These are phyloP conservation scores for Axea sp. DNA, from an alignment of 2,888 invertebrate genomes.

Conservation along the genomic window DNA sequence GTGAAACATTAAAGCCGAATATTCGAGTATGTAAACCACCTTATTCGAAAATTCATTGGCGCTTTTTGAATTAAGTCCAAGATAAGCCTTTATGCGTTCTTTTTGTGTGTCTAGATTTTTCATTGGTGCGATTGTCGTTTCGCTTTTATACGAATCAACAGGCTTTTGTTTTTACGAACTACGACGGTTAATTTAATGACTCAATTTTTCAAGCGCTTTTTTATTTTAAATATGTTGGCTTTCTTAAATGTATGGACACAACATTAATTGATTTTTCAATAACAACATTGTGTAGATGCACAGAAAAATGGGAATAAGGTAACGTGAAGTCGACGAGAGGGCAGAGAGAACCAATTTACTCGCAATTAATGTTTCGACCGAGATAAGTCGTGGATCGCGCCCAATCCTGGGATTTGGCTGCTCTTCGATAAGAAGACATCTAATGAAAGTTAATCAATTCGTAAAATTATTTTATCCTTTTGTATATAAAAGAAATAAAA, in stretches of 20 bases:
- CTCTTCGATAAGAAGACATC: conserved; percentile 48
- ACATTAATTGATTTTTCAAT: conserved; percentile 42
- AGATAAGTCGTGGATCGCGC: conserved; percentile 53
- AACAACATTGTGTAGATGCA: conserved; percentile 31
- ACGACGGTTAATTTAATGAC: conserved; percentile 31
- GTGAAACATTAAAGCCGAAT: conserved; percentile 61
- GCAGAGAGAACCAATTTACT: conserved; percentile 53
- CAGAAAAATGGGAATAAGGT: conserved; percentile 7
- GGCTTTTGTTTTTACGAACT: conserved; percentile 38
- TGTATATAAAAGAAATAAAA: too few species aligned
- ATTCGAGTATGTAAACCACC: conserved; percentile 56
- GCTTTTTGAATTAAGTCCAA: conserved; percentile 58
- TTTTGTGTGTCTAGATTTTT: conserved; percentile 43
- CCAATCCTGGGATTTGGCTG: too few species aligned
- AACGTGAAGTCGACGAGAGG: conserved; percentile 39
- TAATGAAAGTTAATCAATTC: conserved; percentile 54
- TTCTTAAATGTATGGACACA: conserved; percentile 27
- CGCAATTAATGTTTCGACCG: conserved; percentile 39
- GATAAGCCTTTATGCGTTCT: conserved; percentile 51
- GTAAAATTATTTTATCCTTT: too few species aligned
- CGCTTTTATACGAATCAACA: conserved; percentile 16
- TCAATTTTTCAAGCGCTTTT: conserved; percentile 35
- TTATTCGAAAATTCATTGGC: conserved; percentile 55
- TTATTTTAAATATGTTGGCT: conserved; percentile 3
- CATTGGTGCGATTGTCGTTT: conserved; percentile 35